Evolutionary conservation across 2,888 invertebrate species (phyloP).

Genomic region (Acleris laterana): DNA sequence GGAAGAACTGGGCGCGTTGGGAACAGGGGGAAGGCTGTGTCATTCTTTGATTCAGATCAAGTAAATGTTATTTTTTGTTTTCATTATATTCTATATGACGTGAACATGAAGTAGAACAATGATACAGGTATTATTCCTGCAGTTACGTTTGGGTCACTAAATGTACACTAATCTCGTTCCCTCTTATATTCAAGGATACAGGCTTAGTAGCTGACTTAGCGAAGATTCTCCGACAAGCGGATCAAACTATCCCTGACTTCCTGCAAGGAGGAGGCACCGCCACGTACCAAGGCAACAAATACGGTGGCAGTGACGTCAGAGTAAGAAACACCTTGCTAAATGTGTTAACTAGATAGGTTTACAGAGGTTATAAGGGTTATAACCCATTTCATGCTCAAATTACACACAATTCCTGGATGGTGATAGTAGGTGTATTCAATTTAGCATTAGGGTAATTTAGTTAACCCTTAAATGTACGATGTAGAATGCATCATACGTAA

Average conservation of each 20-base stretch:
- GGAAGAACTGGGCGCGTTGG: constrained; percentile 98
- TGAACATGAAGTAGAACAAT: too few species aligned
- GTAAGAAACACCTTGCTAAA: constrained; percentile 71
- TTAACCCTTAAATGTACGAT: too few species aligned
- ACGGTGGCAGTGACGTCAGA: constrained; percentile 89
- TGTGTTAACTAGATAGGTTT: neutral
- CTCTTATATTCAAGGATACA: constrained; percentile 73
- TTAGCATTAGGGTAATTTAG: too few species aligned
- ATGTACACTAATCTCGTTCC: neutral
- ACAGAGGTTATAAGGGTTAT: too few species aligned
- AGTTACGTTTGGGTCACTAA: too few species aligned
- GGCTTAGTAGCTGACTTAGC: constrained; percentile 87
- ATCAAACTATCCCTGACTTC: constrained; percentile 92
- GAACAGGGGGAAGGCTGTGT: constrained; percentile 93
- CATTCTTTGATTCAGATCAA: constrained; percentile 89
- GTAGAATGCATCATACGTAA: too few species aligned
- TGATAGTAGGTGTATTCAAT: too few species aligned
- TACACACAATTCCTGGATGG: too few species aligned
- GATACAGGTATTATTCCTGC: too few species aligned
- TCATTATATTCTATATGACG: neutral
- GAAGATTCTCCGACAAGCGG: constrained; percentile 90
- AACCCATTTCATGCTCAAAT: too few species aligned
- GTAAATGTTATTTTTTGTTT: constrained; percentile 46
- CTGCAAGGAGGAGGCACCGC: constrained; percentile 80
- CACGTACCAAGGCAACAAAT: constrained; percentile 79